A percentile compares a stretch with the other conserved stretches of the same genome.
Evolutionary conservation across 2,888 invertebrate genomes (phyloP).

Genomic region (Ichneumon xanthorius): DNA sequence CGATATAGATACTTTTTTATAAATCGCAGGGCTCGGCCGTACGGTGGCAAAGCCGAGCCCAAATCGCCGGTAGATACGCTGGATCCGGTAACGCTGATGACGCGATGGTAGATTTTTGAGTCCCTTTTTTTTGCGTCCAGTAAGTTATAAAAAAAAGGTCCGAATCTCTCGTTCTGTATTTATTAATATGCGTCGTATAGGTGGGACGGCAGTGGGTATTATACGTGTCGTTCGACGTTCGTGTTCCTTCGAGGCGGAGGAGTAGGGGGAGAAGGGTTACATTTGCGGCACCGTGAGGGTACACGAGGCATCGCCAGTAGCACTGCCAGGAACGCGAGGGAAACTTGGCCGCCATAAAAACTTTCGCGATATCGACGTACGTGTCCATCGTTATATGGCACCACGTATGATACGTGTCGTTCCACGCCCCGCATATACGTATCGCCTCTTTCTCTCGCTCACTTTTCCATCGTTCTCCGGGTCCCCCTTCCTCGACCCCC

Average conservation of each 20-base stretch:
- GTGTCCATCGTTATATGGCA: conserved; percentile 78
- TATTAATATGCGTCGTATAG: conserved; percentile 15
- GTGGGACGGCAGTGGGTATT: conserved; percentile 3
- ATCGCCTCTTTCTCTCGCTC: conserved; percentile 66
- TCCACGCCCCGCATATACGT: conserved; percentile 74
- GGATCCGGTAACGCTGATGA: not conserved
- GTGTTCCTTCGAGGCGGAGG: conserved; percentile 38
- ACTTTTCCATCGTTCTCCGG: conserved; percentile 64
- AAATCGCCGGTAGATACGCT: not conserved
- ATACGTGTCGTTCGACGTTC: conserved; percentile 33
- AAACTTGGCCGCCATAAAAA: conserved; percentile 75
- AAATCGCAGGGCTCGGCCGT: not conserved
- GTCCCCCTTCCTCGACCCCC: conserved; percentile 48
- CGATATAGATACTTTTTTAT: not conserved
- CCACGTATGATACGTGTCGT: conserved; percentile 81
- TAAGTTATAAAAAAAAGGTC: conserved; percentile 17
- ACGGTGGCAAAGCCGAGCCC: not conserved
- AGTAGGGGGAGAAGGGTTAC: conserved; percentile 42
- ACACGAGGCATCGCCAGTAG: not conserved
- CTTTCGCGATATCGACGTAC: conserved; percentile 80
- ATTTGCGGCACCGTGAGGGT: conserved; percentile 50
- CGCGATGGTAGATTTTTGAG: not conserved
- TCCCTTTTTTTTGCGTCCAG: not conserved
- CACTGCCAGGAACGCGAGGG: conserved; percentile 60
- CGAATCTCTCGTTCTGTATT: conserved; percentile 7